phyloP scores from a whole-genome alignment of 1,140 invertebrate species.

The Drosophila repleta region DNA sequence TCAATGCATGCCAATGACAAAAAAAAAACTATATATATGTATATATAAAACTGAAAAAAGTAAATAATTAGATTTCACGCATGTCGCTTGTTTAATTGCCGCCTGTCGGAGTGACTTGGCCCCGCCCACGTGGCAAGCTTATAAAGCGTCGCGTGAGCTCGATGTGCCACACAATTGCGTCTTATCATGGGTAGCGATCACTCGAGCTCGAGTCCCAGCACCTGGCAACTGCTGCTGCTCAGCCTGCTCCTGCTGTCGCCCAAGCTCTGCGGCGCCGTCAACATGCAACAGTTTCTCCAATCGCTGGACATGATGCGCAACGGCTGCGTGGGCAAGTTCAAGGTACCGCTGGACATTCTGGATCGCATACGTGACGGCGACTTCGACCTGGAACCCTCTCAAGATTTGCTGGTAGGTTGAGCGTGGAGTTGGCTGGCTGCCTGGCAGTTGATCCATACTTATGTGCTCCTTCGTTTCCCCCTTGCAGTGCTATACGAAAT shows the following conservation, averaged over 20 bases:
- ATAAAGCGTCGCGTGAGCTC: slow-evolving; percentile 37
- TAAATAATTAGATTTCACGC: slow-evolving; percentile 28
- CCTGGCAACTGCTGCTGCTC: slow-evolving; percentile 19
- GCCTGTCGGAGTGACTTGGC: neutral
- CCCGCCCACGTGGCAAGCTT: slow-evolving; percentile 19
- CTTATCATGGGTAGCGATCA: slow-evolving; percentile 11
- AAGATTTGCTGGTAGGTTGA: slow-evolving; percentile 62
- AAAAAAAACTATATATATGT: no score
- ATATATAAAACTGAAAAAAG: slow-evolving; percentile 10
- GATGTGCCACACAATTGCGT: slow-evolving; percentile 21
- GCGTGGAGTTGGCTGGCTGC: no score
- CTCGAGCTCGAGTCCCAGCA: neutral
- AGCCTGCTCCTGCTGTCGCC: slow-evolving; percentile 40
- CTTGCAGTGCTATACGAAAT: slow-evolving; percentile 75
- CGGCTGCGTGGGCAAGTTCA: slow-evolving; percentile 70
- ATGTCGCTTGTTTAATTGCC: slow-evolving; percentile 38
- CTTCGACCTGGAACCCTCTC: slow-evolving; percentile 52
- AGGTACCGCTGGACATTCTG: slow-evolving; percentile 54
- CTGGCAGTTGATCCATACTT: slow-evolving; percentile 11
- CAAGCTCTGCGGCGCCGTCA: slow-evolving; percentile 42
- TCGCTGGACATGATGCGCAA: slow-evolving; percentile 79
- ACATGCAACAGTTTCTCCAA: slow-evolving; percentile 73
- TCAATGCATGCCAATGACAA: slow-evolving; percentile 47
- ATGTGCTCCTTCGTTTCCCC: neutral
- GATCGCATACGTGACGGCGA: slow-evolving; percentile 63